phyloP scores from a whole-genome alignment of 2,113 vertebrate species.

The Panthera uncia region DNA sequence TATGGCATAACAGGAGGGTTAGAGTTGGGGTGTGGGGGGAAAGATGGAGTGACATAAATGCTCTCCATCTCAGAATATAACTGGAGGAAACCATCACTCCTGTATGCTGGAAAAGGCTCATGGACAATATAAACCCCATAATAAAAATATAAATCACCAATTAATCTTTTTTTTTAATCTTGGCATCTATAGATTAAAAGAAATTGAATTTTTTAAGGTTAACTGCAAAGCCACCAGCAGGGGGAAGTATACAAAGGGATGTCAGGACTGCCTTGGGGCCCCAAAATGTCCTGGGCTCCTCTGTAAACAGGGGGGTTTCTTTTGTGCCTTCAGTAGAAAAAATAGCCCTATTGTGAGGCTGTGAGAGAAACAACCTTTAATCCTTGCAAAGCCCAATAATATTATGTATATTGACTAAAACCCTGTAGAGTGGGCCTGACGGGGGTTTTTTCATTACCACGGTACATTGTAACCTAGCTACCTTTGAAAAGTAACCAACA shows the following conservation, averaged over 20 bases:
- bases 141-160: background rate
- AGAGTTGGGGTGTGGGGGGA: accelerated
- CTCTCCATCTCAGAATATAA: background rate
- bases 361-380: slow-evolving; percentile 87
- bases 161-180: background rate
- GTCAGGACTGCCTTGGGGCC: background rate
- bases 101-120: background rate
- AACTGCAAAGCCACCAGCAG: slow-evolving; percentile 57
- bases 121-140: accelerated
- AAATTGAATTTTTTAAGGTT: background rate
- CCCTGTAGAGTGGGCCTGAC: slow-evolving; percentile 84
- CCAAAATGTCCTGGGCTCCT: slow-evolving; percentile 56
- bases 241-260: slow-evolving; percentile 46
- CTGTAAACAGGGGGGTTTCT: slow-evolving; percentile 40
- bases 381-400: slow-evolving; percentile 88
- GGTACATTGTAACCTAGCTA: slow-evolving; percentile 87
- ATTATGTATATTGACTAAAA: slow-evolving; percentile 91
- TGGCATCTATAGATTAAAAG: background rate
- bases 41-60: background rate
- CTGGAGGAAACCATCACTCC: background rate
- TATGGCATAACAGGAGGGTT: background rate
- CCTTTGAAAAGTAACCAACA: slow-evolving; percentile 89
- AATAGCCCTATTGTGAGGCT: slow-evolving; percentile 78
- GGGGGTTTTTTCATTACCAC: slow-evolving; percentile 86
- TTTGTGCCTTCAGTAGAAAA: background rate